Percentiles rank a stretch among this genome's conserved stretches.
Evolutionary conservation across 1,140 invertebrate species (phyloP).

Genomic region (Neomicropteryx cornuta): DNA sequence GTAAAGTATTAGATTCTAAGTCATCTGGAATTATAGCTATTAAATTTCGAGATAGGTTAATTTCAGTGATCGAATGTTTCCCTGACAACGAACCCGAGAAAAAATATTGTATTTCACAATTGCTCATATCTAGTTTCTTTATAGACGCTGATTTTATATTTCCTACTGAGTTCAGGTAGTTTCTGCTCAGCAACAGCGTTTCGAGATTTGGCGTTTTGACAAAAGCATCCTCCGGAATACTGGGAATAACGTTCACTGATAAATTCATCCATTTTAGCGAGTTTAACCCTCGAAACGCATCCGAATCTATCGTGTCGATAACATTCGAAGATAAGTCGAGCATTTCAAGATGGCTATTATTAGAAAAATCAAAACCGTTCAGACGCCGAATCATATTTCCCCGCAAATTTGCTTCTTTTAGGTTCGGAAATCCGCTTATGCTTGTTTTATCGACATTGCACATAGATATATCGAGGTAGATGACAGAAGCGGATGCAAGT

Average conservation of each 20-base stretch:
- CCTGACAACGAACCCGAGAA: conserved; percentile 39
- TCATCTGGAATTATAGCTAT: conserved; percentile 42
- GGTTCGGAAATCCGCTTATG: conserved; percentile 44
- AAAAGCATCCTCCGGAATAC: conserved; percentile 40
- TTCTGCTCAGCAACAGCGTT: conserved; percentile 48
- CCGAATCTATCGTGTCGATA: conserved; percentile 39
- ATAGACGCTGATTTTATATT: conserved; percentile 42
- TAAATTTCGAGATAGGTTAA: conserved; percentile 48
- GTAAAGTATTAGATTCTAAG: conserved; percentile 41
- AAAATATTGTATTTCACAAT: conserved; percentile 44
- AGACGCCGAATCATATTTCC: conserved; percentile 47
- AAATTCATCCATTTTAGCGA: conserved; percentile 47
- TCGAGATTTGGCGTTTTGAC: conserved; percentile 41
- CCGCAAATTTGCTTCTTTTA: conserved; percentile 43
- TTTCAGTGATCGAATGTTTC: conserved; percentile 36
- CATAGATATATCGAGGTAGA: conserved; percentile 46
- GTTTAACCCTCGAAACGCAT: conserved; percentile 43
- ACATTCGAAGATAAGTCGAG: conserved; percentile 54
- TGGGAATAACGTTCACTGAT: conserved; percentile 52
- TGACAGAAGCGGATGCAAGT: conserved; percentile 40
- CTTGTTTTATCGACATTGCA: conserved; percentile 52
- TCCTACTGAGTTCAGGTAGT: conserved; percentile 48
- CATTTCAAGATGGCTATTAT: conserved; percentile 45
- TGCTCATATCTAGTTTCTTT: conserved; percentile 42
- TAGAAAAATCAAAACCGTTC: conserved; percentile 42